phyloP scores from a whole-genome alignment of 2,888 invertebrate genomes.

The Polymixis flavicincta region DNA sequence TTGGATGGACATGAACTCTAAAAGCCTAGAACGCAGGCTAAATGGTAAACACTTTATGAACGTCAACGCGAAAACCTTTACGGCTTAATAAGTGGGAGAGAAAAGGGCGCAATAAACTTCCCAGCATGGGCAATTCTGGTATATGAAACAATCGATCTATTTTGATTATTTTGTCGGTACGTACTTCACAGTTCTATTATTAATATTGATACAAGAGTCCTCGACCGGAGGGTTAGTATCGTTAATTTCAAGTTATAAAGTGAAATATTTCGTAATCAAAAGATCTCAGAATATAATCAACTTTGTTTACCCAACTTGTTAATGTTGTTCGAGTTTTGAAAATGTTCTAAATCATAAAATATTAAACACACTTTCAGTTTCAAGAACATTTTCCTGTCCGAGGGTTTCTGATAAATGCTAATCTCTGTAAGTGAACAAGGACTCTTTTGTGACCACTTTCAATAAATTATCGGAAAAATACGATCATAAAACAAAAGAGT shows the following conservation, averaged over 20 bases:
- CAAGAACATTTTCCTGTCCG: conserved; percentile 41
- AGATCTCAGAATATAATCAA: conserved; percentile 52
- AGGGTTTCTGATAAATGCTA: conserved; percentile 61
- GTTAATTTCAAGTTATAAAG: conserved; percentile 45
- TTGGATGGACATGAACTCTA: neutral
- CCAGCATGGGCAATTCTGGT: neutral
- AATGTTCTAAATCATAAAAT: conserved; percentile 52
- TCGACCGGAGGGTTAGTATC: conserved; percentile 14
- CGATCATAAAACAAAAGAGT: conserved; percentile 86
- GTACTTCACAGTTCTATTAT: conserved; percentile 7
- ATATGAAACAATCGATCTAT: neutral
- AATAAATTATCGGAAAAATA: conserved; percentile 85
- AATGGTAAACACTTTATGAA: conserved; percentile 6
- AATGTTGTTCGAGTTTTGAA: conserved; percentile 33
- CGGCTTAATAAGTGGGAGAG: neutral
- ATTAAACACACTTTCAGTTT: conserved; percentile 42
- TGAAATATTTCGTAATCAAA: conserved; percentile 38
- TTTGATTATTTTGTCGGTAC: neutral
- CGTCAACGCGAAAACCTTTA: neutral
- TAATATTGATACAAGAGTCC: conserved; percentile 33
- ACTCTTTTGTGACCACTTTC: conserved; percentile 78
- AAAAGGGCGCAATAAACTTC: neutral
- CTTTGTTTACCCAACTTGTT: conserved; percentile 43
- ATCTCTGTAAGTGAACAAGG: conserved; percentile 68
- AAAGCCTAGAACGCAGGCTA: neutral